Conservation (phyloP, 2,888 invertebrate species). For the Notocelia uddmanniana region DNA sequence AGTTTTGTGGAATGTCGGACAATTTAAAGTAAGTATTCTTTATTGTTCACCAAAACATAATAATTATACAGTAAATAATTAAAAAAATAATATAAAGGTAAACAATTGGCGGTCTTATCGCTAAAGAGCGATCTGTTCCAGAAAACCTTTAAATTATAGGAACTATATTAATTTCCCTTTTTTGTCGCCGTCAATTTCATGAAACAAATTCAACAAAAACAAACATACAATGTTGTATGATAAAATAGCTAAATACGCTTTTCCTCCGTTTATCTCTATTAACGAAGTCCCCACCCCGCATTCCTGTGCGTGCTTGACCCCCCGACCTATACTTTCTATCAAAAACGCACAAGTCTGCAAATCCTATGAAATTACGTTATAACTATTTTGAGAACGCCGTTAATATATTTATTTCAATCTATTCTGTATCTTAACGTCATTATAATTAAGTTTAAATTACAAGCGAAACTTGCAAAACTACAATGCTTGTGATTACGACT, state of each 20-base stretch:
- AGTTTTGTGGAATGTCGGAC: too few relatives aligned
- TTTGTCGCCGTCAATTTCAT: not conserved
- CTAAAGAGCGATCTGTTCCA: too few relatives aligned
- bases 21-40: too few relatives aligned
- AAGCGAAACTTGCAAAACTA: not conserved
- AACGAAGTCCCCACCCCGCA: conserved; percentile 14
- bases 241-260: conserved; percentile 1
- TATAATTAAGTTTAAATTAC: not conserved
- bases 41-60: too few relatives aligned
- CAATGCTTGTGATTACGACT: not conserved
- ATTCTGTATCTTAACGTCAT: not conserved
- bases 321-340: conserved; percentile 5
- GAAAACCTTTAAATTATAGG: too few relatives aligned
- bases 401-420: not conserved
- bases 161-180: too few relatives aligned
- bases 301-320: conserved; percentile 11
- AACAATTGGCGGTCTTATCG: too few relatives aligned
- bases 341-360: not conserved
- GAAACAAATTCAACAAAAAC: too few relatives aligned
- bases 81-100: too few relatives aligned
- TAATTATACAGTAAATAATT: too few relatives aligned
- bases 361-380: not conserved
- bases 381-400: not conserved
- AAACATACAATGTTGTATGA: not conserved
- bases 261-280: conserved; percentile 8